Conservation (phyloP, 1,140 invertebrate genomes). For the Adoxophyes honmai region DNA sequence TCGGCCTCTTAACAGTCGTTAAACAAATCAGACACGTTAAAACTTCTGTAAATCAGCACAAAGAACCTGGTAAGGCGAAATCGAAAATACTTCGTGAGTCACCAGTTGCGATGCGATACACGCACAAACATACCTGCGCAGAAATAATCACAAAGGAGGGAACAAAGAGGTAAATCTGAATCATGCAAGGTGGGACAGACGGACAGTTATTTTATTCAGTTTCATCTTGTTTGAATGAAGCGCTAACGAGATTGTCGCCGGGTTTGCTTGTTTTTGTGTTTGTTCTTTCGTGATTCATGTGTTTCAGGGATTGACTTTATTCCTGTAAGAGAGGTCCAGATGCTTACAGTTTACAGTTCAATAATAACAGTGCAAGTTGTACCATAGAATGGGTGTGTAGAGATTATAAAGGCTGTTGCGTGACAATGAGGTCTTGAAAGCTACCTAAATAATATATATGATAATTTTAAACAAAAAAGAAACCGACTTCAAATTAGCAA, state of each 20-base stretch:
- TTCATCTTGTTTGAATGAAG: not conserved
- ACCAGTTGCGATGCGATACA: slow-evolving; percentile 19
- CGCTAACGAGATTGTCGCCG: slow-evolving; percentile 10
- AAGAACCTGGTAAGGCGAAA: slow-evolving; percentile 31
- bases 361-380: no score
- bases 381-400: no score
- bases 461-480: no score
- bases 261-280: not conserved
- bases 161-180: slow-evolving; percentile 27
- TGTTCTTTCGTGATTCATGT: no score
- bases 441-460: no score
- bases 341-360: no score
- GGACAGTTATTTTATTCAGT: not conserved
- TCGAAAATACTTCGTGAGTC: slow-evolving; percentile 51
- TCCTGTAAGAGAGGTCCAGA: no score
- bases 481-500: no score
- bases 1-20: no score
- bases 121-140: slow-evolving; percentile 16
- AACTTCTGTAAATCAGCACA: slow-evolving; percentile 3
- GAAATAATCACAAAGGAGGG: slow-evolving; percentile 35
- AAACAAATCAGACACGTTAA: not conserved
- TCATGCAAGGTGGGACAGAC: slow-evolving; percentile 13
- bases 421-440: no score
- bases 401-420: no score
- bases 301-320: no score